A percentile compares a stretch with the other conserved stretches of the same genome.
Conservation (phyloP, 2,888 invertebrate genomes). For the Stomorhina lunata region DNA sequence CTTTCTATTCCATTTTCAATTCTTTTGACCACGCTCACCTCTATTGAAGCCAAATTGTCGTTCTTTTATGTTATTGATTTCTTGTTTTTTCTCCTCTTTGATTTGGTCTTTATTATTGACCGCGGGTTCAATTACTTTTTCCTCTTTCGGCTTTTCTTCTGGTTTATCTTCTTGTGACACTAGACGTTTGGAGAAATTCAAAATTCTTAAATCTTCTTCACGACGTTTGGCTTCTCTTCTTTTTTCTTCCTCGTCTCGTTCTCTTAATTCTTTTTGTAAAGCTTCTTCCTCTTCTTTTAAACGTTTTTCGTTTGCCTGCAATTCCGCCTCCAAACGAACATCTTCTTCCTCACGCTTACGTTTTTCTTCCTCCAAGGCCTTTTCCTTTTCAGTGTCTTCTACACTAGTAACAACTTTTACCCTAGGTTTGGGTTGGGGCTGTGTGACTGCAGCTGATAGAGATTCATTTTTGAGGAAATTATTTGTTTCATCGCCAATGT, state of each 20-base stretch:
- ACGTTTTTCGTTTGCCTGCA: slow-evolving; percentile 71
- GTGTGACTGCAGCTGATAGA: slow-evolving; percentile 28
- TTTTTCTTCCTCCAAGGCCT: slow-evolving; percentile 45
- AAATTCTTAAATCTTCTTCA: slow-evolving; percentile 73
- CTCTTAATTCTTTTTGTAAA: slow-evolving; percentile 69
- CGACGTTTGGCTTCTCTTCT: slow-evolving; percentile 73
- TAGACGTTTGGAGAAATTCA: slow-evolving; percentile 73
- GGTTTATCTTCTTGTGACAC: slow-evolving; percentile 70
- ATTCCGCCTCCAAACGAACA: slow-evolving; percentile 71
- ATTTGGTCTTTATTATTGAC: slow-evolving; percentile 73
- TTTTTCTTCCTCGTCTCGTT: slow-evolving; percentile 70
- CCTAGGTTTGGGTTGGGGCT: slow-evolving; percentile 67
- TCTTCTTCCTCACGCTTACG: slow-evolving; percentile 70
- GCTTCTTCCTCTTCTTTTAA: slow-evolving; percentile 72
- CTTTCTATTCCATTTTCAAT: slow-evolving; percentile 66
- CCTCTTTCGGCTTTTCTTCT: slow-evolving; percentile 74
- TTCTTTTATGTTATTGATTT: slow-evolving; percentile 78
- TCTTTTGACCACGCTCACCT: slow-evolving; percentile 79
- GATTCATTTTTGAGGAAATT: slow-evolving; percentile 65
- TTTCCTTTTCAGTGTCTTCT: slow-evolving; percentile 34
- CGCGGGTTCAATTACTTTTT: slow-evolving; percentile 67
- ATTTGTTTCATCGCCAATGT: slow-evolving; percentile 66
- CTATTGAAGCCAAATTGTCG: slow-evolving; percentile 80
- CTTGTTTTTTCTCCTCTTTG: slow-evolving; percentile 64
- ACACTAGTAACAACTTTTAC: slow-evolving; percentile 17